phyloP scores from a whole-genome alignment of 2,888 invertebrate species.

The Meandrusa payeni region DNA sequence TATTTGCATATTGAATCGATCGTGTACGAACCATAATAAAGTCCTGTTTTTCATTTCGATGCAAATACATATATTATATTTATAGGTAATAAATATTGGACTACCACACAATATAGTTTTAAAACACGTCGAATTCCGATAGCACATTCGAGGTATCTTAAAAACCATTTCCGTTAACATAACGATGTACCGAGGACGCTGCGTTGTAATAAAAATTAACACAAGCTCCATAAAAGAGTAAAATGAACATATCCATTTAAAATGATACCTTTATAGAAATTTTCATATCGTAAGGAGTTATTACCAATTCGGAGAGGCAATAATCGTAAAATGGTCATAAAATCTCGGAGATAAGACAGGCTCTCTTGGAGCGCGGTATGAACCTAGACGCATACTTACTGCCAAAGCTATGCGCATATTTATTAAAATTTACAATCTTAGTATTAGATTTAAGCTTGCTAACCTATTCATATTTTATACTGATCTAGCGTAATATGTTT shows the following conservation, averaged over 20 bases:
- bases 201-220: constrained; percentile 56
- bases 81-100: constrained; percentile 4
- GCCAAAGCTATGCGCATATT: constrained; percentile 44
- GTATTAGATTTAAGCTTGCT: background rate
- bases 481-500: too few relatives aligned
- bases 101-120: background rate
- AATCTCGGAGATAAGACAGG: constrained; percentile 66
- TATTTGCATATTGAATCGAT: too few relatives aligned
- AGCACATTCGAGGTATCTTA: constrained; percentile 12
- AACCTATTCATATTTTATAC: background rate
- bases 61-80: constrained; percentile 7
- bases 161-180: constrained; percentile 17
- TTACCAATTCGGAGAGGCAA: constrained; percentile 73
- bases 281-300: constrained; percentile 74
- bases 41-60: too few relatives aligned
- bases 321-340: constrained; percentile 76
- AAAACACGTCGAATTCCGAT: constrained; percentile 9
- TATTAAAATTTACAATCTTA: constrained; percentile 41
- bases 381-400: constrained; percentile 49
- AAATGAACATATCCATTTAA: constrained; percentile 74
- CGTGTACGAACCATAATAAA: too few relatives aligned
- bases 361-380: constrained; percentile 56
- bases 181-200: constrained; percentile 16
- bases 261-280: constrained; percentile 71
- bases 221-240: constrained; percentile 52